phyloP scores from a whole-genome alignment of 2,888 invertebrate species.

The Scaptomyza cyrtandrae region DNA sequence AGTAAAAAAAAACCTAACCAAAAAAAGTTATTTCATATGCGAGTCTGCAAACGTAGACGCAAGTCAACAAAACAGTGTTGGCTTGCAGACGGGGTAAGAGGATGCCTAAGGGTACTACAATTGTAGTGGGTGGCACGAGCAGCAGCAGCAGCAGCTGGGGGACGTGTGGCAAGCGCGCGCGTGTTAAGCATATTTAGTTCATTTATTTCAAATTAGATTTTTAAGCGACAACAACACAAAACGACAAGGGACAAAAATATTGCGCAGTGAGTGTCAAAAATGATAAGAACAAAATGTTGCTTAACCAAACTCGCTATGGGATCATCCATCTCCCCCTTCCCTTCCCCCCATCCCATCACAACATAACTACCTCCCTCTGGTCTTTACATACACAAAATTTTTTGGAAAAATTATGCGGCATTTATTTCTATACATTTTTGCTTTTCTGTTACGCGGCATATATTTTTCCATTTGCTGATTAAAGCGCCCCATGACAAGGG shows the following conservation, averaged over 20 bases:
- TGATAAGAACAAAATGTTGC: constrained; percentile 38
- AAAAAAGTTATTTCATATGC: constrained; percentile 74
- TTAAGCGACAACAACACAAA: constrained; percentile 59
- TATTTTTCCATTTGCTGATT: constrained; percentile 74
- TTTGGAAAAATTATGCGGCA: constrained; percentile 68
- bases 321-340: background rate
- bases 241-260: constrained; percentile 49
- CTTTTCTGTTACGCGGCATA: constrained; percentile 42
- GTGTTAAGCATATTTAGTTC: constrained; percentile 83
- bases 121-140: constrained; percentile 32
- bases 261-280: constrained; percentile 43
- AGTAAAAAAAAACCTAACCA: constrained; percentile 67
- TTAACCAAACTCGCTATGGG: constrained; percentile 7
- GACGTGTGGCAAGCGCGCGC: constrained; percentile 50
- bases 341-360: background rate
- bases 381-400: constrained; percentile 49
- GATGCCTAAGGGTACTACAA: constrained; percentile 29
- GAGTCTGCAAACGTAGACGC: constrained; percentile 43
- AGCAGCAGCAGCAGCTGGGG: background rate
- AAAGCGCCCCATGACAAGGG: constrained; percentile 64
- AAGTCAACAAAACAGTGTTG: constrained; percentile 24
- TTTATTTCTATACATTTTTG: constrained; percentile 44
- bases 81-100: background rate
- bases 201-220: constrained; percentile 83
- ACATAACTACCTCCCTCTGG: constrained; percentile 25